phyloP scores from a whole-genome alignment of 2,113 vertebrate genomes.

The Oryzias curvinotus region DNA sequence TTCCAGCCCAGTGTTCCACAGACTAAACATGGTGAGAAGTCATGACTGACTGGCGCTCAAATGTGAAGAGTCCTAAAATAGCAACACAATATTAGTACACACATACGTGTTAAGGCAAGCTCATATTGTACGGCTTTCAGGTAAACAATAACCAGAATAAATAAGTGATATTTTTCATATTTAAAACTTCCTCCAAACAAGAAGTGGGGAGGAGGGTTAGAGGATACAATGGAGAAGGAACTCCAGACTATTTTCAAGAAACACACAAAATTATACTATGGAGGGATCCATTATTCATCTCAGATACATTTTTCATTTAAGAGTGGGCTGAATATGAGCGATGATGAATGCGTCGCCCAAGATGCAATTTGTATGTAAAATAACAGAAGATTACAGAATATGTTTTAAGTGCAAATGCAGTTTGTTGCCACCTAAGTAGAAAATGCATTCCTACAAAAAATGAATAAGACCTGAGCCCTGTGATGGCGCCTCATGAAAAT shows the following conservation, averaged over 20 bases:
- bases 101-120: slow-evolving; percentile 13
- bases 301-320: slow-evolving; percentile 83
- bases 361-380: slow-evolving; percentile 86
- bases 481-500: slow-evolving; percentile 74
- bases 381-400: slow-evolving; percentile 84
- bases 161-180: slow-evolving; percentile 72
- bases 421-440: slow-evolving; percentile 76
- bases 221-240: slow-evolving; percentile 59
- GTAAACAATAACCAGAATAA: slow-evolving; percentile 64
- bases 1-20: slow-evolving; percentile 29
- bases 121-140: slow-evolving; percentile 38
- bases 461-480: slow-evolving; percentile 61
- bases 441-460: slow-evolving; percentile 71
- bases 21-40: slow-evolving; percentile 26
- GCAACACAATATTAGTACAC: background rate
- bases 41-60: slow-evolving; percentile 34
- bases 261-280: slow-evolving; percentile 77
- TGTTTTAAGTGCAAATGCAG: slow-evolving; percentile 82
- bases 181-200: slow-evolving; percentile 55
- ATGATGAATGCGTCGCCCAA: slow-evolving; percentile 80
- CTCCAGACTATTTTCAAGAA: slow-evolving; percentile 71
- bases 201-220: slow-evolving; percentile 14
- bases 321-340: slow-evolving; percentile 76
- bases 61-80: slow-evolving; percentile 17
- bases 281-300: slow-evolving; percentile 83